Percentiles rank a stretch among this genome's conserved stretches.
These are phyloP conservation scores for Lepidocyrtinus sp. DNA, from an alignment of 2,888 invertebrate genomes.

Conservation along the genomic window DNA sequence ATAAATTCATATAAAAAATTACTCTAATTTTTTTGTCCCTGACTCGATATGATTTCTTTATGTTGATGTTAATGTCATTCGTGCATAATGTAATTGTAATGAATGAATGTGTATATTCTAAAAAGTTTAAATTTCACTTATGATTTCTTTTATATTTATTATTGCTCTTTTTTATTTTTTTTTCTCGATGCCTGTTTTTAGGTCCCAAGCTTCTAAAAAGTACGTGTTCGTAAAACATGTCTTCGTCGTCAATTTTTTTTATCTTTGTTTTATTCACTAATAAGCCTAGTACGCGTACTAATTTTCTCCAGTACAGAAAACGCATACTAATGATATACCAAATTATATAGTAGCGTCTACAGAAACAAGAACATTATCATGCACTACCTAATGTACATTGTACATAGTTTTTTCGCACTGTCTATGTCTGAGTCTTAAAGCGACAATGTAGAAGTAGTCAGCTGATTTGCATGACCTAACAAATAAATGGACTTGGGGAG, in stretches of 20 bases:
- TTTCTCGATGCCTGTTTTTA: constrained; percentile 59
- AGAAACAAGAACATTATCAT: not conserved
- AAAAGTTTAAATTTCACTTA: constrained; percentile 23
- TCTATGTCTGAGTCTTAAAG: not conserved
- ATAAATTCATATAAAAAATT: constrained; percentile 9
- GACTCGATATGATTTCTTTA: not conserved
- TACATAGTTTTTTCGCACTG: no score
- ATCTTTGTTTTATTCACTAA: constrained; percentile 12
- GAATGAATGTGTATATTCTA: constrained; percentile 12
- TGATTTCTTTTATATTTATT: constrained; percentile 24
- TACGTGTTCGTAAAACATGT: constrained; percentile 56
- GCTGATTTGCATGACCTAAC: not conserved
- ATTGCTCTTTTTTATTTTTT: constrained; percentile 51
- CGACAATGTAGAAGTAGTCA: not conserved
- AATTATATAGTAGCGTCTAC: not conserved
- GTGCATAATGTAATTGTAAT: constrained; percentile 18
- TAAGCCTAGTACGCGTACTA: constrained; percentile 10
- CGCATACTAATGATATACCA: not conserved
- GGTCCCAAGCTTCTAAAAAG: constrained; percentile 62
- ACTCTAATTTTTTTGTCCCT: constrained; percentile 37
- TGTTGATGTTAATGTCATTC: constrained; percentile 16
- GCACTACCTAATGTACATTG: constrained; percentile 4
- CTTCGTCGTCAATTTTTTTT: constrained; percentile 51
- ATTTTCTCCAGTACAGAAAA: no score
- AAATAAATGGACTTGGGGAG: no score